Evolutionary conservation across 2,797 vertebrate genomes (phyloP).

Genomic region (Ctenosaura bakeri): DNA sequence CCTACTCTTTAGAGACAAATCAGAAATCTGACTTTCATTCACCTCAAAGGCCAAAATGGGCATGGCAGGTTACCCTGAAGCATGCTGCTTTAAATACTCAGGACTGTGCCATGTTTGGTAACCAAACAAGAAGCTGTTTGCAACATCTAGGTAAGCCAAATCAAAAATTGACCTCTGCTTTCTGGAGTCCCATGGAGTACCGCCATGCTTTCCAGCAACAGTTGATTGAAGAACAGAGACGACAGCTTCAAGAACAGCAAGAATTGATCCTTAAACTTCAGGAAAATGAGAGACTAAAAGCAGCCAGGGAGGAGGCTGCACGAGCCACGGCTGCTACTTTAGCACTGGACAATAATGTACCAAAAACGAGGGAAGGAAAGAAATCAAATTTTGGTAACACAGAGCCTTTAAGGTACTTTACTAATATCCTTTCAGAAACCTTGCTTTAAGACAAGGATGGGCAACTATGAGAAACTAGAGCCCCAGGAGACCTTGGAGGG

Average conservation of each 20-base stretch:
- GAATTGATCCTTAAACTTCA: conserved; percentile 86
- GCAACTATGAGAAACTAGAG: neutral
- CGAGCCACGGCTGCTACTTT: conserved; percentile 47
- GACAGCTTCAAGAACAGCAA: conserved; percentile 89
- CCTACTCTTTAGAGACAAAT: conserved; percentile 16
- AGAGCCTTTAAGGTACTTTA: conserved; percentile 59
- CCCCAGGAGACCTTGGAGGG: neutral
- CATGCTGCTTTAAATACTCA: conserved; percentile 68
- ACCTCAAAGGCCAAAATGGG: conserved; percentile 58
- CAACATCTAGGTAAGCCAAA: conserved; percentile 54
- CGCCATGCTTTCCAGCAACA: conserved; percentile 84
- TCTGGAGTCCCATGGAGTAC: conserved; percentile 78
- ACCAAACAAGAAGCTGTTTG: neutral
- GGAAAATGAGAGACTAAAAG: conserved; percentile 81
- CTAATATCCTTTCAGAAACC: no score
- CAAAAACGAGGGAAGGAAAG: conserved; percentile 49
- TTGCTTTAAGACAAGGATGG: no score
- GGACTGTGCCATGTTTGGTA: conserved; percentile 63
- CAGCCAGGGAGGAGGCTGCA: conserved; percentile 76
- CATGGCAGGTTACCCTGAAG: conserved; percentile 81
- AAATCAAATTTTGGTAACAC: conserved; percentile 33
- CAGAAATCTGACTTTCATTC: conserved; percentile 27
- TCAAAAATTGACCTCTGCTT: conserved; percentile 49
- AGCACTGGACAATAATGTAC: conserved; percentile 40
- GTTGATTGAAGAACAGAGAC: conserved; percentile 87